Evolutionary conservation across 92 coral and sea anemone species (phyloP).

Genomic region (Parazoanthus darwini): DNA sequence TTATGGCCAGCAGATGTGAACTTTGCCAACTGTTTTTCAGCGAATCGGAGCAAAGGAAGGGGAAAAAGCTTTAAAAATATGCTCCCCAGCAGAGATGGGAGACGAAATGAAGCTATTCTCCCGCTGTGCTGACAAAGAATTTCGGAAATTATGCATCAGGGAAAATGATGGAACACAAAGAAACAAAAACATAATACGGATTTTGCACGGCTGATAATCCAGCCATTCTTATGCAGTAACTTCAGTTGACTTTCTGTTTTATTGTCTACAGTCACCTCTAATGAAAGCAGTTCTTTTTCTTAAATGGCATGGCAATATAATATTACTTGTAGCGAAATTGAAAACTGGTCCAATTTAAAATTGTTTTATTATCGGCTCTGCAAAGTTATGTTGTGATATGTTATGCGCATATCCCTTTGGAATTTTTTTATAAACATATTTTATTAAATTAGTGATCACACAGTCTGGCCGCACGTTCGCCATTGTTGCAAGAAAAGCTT

Average conservation of each 20-base stretch:
- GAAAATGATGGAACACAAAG: neutral
- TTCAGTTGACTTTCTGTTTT: neutral
- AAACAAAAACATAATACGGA: slow-evolving; percentile 5
- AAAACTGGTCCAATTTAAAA: slow-evolving; percentile 5
- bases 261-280: neutral
- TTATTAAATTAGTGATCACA: slow-evolving; percentile 20
- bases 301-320: neutral
- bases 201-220: neutral
- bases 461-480: slow-evolving; percentile 16
- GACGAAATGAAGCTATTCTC: slow-evolving; percentile 12
- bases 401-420: slow-evolving; percentile 2
- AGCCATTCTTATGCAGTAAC: neutral
- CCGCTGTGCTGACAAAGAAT: slow-evolving; percentile 37
- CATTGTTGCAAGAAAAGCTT: slow-evolving; percentile 6
- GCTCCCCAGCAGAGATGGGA: slow-evolving; percentile 25
- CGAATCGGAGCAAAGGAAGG: slow-evolving; percentile 21
- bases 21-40: slow-evolving; percentile 10
- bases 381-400: neutral
- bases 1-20: slow-evolving; percentile 44
- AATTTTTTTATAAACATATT: slow-evolving; percentile 10
- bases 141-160: slow-evolving; percentile 40
- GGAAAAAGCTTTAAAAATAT: slow-evolving; percentile 12
- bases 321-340: neutral
- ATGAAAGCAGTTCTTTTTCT: neutral
- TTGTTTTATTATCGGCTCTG: slow-evolving; percentile 13